Evolutionary conservation across 2,113 vertebrate genomes (phyloP).

Genomic region (Odontophorus gujanensis): DNA sequence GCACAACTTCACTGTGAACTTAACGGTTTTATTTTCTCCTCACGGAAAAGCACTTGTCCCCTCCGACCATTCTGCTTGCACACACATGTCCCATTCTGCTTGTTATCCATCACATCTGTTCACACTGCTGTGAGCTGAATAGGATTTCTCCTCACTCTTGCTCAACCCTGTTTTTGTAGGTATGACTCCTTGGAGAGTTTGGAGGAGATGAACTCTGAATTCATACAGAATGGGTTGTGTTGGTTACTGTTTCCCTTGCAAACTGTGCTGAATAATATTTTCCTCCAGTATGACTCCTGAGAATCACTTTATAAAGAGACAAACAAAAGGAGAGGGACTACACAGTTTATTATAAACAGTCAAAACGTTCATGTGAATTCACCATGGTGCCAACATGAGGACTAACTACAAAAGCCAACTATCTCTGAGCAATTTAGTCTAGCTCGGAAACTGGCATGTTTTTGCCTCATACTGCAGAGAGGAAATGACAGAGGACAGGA

Average conservation of each 20-base stretch:
- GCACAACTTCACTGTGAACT: neutral
- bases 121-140: neutral
- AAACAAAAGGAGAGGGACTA: neutral
- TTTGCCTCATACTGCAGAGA: neutral
- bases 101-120: neutral
- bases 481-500: neutral
- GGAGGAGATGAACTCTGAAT: neutral
- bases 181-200: neutral
- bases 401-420: neutral
- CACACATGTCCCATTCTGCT: neutral
- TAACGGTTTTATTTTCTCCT: neutral
- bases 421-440: neutral
- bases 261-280: neutral
- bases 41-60: neutral
- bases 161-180: neutral
- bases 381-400: fast-evolving
- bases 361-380: neutral
- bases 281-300: neutral
- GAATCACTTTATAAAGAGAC: neutral
- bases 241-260: neutral
- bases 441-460: neutral
- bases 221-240: neutral
- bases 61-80: neutral
- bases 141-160: neutral
- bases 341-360: neutral